These are phyloP conservation scores for Scaptomyza reducta DNA, from an alignment of 2,888 invertebrate genomes.

Conservation along the genomic window DNA sequence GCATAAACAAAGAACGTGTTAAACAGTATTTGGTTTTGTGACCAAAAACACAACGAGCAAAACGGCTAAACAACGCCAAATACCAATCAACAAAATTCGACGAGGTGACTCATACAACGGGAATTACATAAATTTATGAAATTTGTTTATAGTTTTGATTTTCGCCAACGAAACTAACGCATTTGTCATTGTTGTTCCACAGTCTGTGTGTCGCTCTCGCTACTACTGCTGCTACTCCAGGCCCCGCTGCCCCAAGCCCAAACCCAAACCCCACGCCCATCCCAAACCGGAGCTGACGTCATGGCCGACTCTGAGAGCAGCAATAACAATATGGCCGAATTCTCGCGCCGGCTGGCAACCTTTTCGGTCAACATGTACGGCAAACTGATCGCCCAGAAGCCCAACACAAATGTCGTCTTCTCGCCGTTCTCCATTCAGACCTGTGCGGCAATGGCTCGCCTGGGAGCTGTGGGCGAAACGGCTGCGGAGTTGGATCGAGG, in stretches of 20 bases:
- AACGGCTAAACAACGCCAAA: constrained; percentile 58
- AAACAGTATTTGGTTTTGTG: constrained; percentile 15
- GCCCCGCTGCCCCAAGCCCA: constrained; percentile 22
- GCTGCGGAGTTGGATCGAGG: constrained; percentile 86
- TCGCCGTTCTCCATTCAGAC: constrained; percentile 91
- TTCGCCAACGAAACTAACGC: constrained; percentile 3
- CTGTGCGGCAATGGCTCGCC: constrained; percentile 89
- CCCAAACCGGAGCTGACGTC: constrained; percentile 9
- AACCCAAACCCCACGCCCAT: constrained; percentile 15
- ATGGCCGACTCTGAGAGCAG: constrained; percentile 51
- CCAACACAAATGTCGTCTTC: constrained; percentile 88
- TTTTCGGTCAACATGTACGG: constrained; percentile 63
- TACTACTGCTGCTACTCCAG: constrained; percentile 43
- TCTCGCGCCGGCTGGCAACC: constrained; percentile 60
- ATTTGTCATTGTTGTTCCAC: constrained; percentile 14
- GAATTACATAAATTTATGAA: constrained; percentile 71
- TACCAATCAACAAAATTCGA: constrained; percentile 25
- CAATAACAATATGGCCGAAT: constrained; percentile 39
- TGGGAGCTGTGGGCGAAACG: constrained; percentile 88
- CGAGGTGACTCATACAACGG: constrained; percentile 68
- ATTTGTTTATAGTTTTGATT: constrained; percentile 25
- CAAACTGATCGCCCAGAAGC: constrained; percentile 71
- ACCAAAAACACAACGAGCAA: constrained; percentile 31
- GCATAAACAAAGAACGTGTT: constrained; percentile 4
- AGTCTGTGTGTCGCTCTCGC: constrained; percentile 51